Evolutionary conservation across 1,140 invertebrate species (phyloP), one percentile per base, ranked within the genome.

Genomic region (Glomeris maerens): DNA sequence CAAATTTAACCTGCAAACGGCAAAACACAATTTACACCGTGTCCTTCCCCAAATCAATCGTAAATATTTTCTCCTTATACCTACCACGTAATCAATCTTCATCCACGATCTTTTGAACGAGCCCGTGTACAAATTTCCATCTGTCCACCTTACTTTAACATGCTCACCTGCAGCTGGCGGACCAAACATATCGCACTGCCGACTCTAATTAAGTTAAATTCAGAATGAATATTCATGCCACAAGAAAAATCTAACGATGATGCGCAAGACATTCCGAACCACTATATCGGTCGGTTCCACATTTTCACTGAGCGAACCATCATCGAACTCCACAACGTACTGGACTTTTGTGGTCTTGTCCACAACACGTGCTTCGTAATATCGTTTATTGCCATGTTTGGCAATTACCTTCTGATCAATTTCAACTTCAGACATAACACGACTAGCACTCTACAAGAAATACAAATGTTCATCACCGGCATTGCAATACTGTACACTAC

Each of bases 261-360:
- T 23, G 25, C 0, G 25, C n/a, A 28, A 22, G 13, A n/a, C 27
- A 4, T n/a, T 50, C 61, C 60, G 62, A 53, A 72, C 70, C 23
- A 59, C 60, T 49, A 77, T 66, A 61, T 75, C 72, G 39, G 71
- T 64, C 28, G 74, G 73, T 49, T 67, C 72, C 2, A 77, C 57
- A 63, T 80, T 75, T 46, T 78, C 71, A 42, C 73, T 76, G 54
- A 74, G 77, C 39, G 78, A 79, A 2, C 73, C 69, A 61, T 82
- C 79, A 36, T 70, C 69, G 62, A 82, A 82, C 23, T 75, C 74
- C 2, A 81, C 74, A 57, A 72, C 72, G 55, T 75, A 77, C 55
- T 74, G 75, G 25, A 69, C 60, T 25, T 72, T 68, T 22, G 67
- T 63, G 26, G 70, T 62, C 20, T 74, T 70, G 17, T 69, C 66